Conservation (phyloP, 1,140 invertebrate species). For the Trialeurodes vaporariorum region DNA sequence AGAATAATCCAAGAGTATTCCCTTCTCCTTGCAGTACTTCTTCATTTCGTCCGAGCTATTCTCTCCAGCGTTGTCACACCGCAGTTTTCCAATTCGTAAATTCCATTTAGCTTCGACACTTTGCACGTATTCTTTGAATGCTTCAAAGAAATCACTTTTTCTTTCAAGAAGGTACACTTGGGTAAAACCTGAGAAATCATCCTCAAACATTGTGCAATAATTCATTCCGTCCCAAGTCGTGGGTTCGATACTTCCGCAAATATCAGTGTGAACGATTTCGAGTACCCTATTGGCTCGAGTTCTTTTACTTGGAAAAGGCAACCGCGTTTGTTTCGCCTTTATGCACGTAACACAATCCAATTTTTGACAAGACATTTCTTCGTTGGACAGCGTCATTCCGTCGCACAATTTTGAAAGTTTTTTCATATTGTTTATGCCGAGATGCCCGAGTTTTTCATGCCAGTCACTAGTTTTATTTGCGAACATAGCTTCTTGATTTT, state of each 20-base stretch:
- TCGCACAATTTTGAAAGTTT: not conserved
- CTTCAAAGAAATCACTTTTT: not conserved
- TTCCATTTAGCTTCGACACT: not conserved
- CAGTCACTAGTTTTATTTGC: not conserved
- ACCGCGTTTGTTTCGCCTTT: not conserved
- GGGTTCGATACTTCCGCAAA: not conserved
- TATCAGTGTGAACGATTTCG: not conserved
- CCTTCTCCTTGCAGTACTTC: slow-evolving; percentile 11
- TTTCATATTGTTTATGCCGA: not conserved
- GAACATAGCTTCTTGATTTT: not conserved
- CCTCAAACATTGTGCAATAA: not conserved
- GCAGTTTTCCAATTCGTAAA: not conserved
- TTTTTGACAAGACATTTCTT: not conserved
- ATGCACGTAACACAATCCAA: not conserved
- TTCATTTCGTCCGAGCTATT: not conserved
- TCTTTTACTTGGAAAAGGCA: not conserved
- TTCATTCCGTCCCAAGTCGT: not conserved
- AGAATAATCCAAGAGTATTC: slow-evolving; percentile 29
- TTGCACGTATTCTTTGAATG: not conserved
- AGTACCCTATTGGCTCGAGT: not conserved
- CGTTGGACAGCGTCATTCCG: not conserved
- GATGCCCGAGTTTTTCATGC: not conserved
- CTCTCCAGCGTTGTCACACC: not conserved
- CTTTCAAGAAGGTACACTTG: not conserved
- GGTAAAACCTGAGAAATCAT: not conserved